Base-by-base conservation (phyloP, 2,113 vertebrate species). In the Rafetus swinhoei region DNA sequence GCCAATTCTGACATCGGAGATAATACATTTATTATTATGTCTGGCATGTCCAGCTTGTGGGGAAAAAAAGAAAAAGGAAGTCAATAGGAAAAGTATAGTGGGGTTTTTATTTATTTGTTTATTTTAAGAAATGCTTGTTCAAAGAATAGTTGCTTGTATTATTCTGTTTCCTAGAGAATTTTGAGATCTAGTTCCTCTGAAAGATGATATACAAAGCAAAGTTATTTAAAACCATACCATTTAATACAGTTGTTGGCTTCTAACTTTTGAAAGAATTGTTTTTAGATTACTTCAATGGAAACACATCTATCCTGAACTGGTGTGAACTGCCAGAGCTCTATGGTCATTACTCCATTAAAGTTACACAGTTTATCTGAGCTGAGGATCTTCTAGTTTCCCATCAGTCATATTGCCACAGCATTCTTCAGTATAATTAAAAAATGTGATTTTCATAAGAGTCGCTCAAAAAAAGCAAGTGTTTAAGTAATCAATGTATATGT, bases 21-120 rank as follows among this genome's bases (percentile, higher is more conserved):
- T 76, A 92, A 95, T 87, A 82, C 91, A 93, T 94, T 91, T 81
- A 85, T 95, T 93, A 87, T 52, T 74, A 76, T 32, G 56, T 76
- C 82, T 87, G 54, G 77, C 80, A 96, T 80, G 91, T 84, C 87
- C 56, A 80, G 88, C 74, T 94, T 80, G 59, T 13, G 81, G 39
- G 76, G 79, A 27, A 77, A 83, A 88, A 95, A 94, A 59, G 1
- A 85, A 94, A 94, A 90, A 45, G 45, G 62, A 96, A 89, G 52
- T 89, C 57, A 9, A 50, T 1, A 62, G 19, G n/a, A 72, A 72
- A 72, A 72, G 18, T 9, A 8, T 72, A 35, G 18, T 21, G 8
- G 65, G 16, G 18, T 9, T 35, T 72, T 18, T 35, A 72, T 21
- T 19, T 72, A 86, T 82, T 35, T 87, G 21, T 56, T n/a, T 94